phyloP scores from a whole-genome alignment of 2,797 vertebrate genomes.

The Rhabdomys pumilio region DNA sequence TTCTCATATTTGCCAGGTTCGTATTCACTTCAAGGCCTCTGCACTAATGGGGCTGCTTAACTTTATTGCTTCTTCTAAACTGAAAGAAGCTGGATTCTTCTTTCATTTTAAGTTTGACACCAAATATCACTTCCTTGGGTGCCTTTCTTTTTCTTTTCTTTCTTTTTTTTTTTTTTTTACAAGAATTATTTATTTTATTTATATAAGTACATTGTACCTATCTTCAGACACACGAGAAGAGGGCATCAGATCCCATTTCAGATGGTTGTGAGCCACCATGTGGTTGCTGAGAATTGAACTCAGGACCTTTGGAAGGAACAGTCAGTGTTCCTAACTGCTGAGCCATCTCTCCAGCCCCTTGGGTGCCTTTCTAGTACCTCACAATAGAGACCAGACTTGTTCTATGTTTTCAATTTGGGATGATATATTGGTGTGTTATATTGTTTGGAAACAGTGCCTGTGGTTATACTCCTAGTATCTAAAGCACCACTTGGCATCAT shows the following conservation, averaged over 20 bases:
- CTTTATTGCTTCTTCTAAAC: neutral
- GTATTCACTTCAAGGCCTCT: neutral
- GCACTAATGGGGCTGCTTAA: neutral
- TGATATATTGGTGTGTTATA: neutral
- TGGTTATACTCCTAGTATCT: neutral
- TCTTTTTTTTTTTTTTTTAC: too few relatives aligned
- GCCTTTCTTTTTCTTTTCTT: neutral
- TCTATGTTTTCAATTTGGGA: neutral
- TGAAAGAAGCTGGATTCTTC: neutral
- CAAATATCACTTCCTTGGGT: slow-evolving; percentile 25
- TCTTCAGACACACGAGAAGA: too few relatives aligned
- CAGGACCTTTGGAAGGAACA: too few relatives aligned
- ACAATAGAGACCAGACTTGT: neutral
- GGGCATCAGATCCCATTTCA: too few relatives aligned
- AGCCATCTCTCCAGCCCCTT: neutral
- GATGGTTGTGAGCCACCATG: too few relatives aligned
- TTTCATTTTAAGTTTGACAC: slow-evolving; percentile 20
- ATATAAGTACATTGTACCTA: too few relatives aligned
- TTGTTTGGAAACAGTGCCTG: neutral
- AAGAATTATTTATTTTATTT: too few relatives aligned
- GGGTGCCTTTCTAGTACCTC: neutral
- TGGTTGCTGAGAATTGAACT: too few relatives aligned
- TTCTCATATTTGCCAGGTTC: neutral
- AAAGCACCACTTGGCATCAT: neutral
- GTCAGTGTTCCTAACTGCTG: too few relatives aligned